Evolutionary conservation across 2,113 vertebrate species (phyloP), one percentile per base, ranked within the genome.

Genomic region (Dromas ardeola): DNA sequence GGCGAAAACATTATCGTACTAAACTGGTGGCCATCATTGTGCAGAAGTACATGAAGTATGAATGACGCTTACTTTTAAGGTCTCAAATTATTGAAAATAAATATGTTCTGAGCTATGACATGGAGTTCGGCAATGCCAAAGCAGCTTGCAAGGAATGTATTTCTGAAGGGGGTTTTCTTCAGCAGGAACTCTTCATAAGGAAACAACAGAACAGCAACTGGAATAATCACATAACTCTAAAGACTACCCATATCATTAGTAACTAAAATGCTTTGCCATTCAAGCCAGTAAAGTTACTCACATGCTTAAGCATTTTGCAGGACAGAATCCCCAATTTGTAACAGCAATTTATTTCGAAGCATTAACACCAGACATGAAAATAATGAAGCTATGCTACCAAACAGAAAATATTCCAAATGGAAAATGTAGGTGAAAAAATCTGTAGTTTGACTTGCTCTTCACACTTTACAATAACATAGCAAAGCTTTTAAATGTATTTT

Each of bases 391-490:
- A 97, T 96, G 95, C 97, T 95, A 97, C 74, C 96, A 95, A 97
- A 97, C 94, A 95, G 89, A 97, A 97, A 97, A 94, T 97, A 97
- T 97, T 96, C 95, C 95, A 97, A 97, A 97, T 97, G 96, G 95
- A 95, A 95, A 97, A 97, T 97, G 96, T 83, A 96, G 96, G 95
- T 97, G 95, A 77, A 77, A 97, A 96, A 78, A 66, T 94, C 94
- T 96, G 66, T 88, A 95, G 89, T 80, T 91, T 10, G 89, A 59
- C 89, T 97, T 66, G 81, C 86, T 93, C 90, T 93, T 95, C 63
- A 56, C 69, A 66, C 80, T 95, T 93, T 50, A 92, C 42, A 96
- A 26, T 53, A 94, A 76, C 4, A 58, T 1, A 70, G 74, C 85
- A 97, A 97, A 96, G 87, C 78, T 95, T 91, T 96, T 82, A 6